Evolutionary conservation across 2,888 invertebrate genomes (phyloP), one percentile per base, ranked within the genome.

Genomic region (Drosophila nr. fundita): DNA sequence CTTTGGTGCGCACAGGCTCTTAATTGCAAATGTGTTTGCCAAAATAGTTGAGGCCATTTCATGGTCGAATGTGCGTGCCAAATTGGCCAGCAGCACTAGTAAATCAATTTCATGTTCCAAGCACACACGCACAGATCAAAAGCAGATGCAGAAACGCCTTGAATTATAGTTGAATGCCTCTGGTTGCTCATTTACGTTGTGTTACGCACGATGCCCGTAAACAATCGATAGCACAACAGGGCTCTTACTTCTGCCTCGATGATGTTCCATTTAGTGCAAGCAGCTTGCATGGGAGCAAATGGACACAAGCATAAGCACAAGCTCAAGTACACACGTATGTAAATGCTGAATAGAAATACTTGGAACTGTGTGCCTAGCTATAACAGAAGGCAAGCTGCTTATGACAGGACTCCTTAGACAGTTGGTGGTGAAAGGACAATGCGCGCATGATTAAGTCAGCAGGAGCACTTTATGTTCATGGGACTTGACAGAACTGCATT

Each of bases 11-110:
- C 64, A 66, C 42, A 61, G 63, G 60, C 83, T 72, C 81, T 86
- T 83, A 83, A 83, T 83, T 86, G 73, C 83, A 71, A 76, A 58
- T 78, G 74, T 70, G 70, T 74, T 74, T 66, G 84, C 61, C 76
- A 69, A 67, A 55, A 72, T 78, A 68, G 73, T 62, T 59, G 63
- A 70, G 50, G 75, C 59, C 55, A 63, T 68, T 72, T 69, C 52
- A 50, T 70, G 78, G 73, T 45, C 71, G 61, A 78, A 69, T 71
- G 68, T 71, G 72, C 74, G 78, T 73, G 81, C 76, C 73, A 76
- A 86, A 81, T 78, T 73, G 81, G 81, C 76, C 74, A 71, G 64
- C 67, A 72, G 79, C 71, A 65, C 67, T 72, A 73, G 72, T 81
- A 83, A 83, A 86, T 83, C 83, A 79, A 86, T 75, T 77, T 73